phyloP scores from a whole-genome alignment of 2,888 invertebrate species.

The Ecliptopera silaceata region DNA sequence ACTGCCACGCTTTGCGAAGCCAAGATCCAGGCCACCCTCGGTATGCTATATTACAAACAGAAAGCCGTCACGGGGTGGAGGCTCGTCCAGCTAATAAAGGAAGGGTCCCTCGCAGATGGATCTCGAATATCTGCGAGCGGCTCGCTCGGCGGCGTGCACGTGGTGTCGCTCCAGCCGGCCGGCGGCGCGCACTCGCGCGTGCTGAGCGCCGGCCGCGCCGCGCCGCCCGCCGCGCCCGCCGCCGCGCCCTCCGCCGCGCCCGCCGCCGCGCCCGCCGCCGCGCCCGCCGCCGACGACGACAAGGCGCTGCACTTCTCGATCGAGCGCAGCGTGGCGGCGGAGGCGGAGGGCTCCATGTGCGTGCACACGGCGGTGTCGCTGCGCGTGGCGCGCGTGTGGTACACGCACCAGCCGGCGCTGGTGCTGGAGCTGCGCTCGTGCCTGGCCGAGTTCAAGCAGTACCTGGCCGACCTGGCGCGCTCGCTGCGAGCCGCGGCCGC shows the following conservation, averaged over 20 bases:
- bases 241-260: constrained; percentile 69
- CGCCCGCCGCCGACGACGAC: constrained; percentile 44
- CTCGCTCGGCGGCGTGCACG: constrained; percentile 95
- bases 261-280: constrained; percentile 39
- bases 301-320: constrained; percentile 65
- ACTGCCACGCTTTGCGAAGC: constrained; percentile 97
- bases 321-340: constrained; percentile 48
- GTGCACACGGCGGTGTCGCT: constrained; percentile 64
- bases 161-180: constrained; percentile 93
- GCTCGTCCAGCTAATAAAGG: background rate
- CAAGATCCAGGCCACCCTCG: constrained; percentile 92
- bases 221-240: constrained; percentile 82
- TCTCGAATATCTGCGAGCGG: constrained; percentile 86
- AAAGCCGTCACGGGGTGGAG: no score
- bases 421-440: constrained; percentile 94
- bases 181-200: constrained; percentile 93
- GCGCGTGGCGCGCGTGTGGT: constrained; percentile 95
- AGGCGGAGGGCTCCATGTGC: constrained; percentile 27
- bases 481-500: constrained; percentile 95
- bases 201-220: constrained; percentile 90
- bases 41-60: constrained; percentile 56
- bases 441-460: constrained; percentile 95
- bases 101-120: constrained; percentile 58
- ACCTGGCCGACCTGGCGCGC: constrained; percentile 91
- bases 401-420: constrained; percentile 95